phyloP scores from a whole-genome alignment of 2,113 vertebrate genomes.

The Mus pahari region DNA sequence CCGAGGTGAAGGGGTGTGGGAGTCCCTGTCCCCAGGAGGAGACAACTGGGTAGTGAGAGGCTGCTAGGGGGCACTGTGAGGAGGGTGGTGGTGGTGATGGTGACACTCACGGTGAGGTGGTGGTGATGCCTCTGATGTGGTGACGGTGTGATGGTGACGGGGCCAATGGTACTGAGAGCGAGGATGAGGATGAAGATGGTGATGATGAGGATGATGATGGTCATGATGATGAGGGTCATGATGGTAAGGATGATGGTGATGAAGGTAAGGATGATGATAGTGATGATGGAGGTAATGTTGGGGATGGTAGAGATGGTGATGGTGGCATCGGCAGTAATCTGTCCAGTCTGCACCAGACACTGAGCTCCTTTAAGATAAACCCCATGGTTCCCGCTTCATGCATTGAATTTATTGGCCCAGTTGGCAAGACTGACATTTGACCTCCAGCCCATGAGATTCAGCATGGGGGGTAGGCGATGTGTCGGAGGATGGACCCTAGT shows the following conservation, averaged over 20 bases:
- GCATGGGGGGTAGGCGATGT: no score
- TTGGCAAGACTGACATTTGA: neutral
- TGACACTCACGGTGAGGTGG: neutral
- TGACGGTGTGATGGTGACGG: neutral
- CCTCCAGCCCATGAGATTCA: neutral
- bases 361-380: neutral
- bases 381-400: no score
- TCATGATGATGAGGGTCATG: neutral
- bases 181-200: neutral
- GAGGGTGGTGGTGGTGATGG: neutral
- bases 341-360: neutral
- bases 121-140: neutral
- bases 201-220: neutral
- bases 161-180: no score
- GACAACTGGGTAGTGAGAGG: neutral
- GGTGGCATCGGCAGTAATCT: neutral
- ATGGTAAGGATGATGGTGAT: rapidly evolving
- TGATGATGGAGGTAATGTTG: rapidly evolving
- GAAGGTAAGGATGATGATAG: neutral
- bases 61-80: neutral
- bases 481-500: neutral
- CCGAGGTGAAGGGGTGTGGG: neutral
- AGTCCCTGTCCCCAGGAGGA: neutral
- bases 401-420: neutral
- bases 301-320: rapidly evolving